phyloP scores from a whole-genome alignment of 1,140 invertebrate species.

The Triops cancriformis region DNA sequence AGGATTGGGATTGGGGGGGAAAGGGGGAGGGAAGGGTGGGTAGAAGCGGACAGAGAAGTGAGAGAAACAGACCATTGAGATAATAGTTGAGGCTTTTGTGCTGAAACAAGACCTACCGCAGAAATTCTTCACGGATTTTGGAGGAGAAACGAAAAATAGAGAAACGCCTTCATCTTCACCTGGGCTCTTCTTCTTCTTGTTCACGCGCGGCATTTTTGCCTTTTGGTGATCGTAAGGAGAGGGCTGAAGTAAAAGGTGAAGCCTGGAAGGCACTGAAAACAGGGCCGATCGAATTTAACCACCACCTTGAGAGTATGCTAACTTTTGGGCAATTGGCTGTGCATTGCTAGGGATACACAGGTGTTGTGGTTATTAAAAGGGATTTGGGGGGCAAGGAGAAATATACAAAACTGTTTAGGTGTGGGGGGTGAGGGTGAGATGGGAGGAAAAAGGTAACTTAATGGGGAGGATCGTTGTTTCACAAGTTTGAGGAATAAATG shows the following conservation, averaged over 20 bases:
- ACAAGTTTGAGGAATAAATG: neutral
- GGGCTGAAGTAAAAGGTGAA: neutral
- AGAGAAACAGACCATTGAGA: neutral
- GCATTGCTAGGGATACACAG: neutral
- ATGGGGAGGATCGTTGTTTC: neutral
- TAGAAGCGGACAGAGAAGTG: neutral
- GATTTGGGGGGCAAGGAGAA: neutral
- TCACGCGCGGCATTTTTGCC: neutral
- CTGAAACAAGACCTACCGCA: conserved; percentile 9
- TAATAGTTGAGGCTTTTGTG: conserved; percentile 10
- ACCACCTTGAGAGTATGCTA: conserved; percentile 4
- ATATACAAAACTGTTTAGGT: neutral
- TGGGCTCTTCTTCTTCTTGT: neutral
- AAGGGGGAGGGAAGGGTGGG: too few relatives aligned
- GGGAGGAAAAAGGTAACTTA: neutral
- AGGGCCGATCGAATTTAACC: conserved; percentile 11
- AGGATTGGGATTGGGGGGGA: neutral
- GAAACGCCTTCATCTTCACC: conserved; percentile 12
- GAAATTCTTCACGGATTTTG: conserved; percentile 1
- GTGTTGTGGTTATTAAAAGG: neutral
- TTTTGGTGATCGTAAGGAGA: neutral
- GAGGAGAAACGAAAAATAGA: neutral
- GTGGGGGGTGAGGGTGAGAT: neutral
- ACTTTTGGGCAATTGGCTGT: neutral
- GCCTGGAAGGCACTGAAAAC: neutral